Base-by-base conservation (phyloP, 1,140 invertebrate genomes). In the Elysia chlorotica region DNA sequence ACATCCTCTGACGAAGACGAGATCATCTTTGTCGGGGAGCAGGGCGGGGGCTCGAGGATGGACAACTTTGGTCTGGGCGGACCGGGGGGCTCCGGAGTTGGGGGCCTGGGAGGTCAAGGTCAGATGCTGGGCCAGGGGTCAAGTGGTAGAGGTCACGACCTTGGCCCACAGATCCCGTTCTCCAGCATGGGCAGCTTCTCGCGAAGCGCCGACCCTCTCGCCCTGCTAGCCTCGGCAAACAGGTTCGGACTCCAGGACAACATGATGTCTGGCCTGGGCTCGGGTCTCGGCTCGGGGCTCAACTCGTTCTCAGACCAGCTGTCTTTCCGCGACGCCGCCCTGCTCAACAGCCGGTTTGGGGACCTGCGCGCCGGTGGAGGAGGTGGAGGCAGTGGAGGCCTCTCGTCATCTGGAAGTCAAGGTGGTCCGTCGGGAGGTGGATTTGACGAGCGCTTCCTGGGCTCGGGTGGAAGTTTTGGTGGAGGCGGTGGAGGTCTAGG, bases 1-100 rank as follows among this genome's bases (percentile, higher is more conserved):
- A 72, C 71, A 6, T 59, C 65, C 10, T 69, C 70, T 31, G 74
- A 76, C n/a, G 74, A 76, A 57, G 65, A 74, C 63, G 71, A 74
- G 62, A 62, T 70, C 57, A 63, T 70, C 70, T 54, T 74, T 74
- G 63, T 70, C 33, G 48, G 48, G 33, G 48, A 74, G 54, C 48
- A 67, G 56, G 38, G 41, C 3, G 63, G 53, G 25, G 35, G 31
- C 21, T 57, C 69, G 25, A 62, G 76, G 53, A 37, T 30, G 37
- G 69, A 74, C 23, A 66, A 67, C 37, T 71, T 74, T 63, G n/a
- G n/a, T n/a, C n/a, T n/a, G n/a, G 30, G 53, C 6, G 59, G 35
- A 41, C n/a, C 56, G 38, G 57, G 30, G 21, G 37, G 30, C 5
- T 41, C 56, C 54, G 62, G 73, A 25, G n/a, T n/a, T n/a, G 63